Evolutionary conservation across 2,113 vertebrate species (phyloP), one percentile per base, ranked within the genome.

Genomic region (Piaya cayana): DNA sequence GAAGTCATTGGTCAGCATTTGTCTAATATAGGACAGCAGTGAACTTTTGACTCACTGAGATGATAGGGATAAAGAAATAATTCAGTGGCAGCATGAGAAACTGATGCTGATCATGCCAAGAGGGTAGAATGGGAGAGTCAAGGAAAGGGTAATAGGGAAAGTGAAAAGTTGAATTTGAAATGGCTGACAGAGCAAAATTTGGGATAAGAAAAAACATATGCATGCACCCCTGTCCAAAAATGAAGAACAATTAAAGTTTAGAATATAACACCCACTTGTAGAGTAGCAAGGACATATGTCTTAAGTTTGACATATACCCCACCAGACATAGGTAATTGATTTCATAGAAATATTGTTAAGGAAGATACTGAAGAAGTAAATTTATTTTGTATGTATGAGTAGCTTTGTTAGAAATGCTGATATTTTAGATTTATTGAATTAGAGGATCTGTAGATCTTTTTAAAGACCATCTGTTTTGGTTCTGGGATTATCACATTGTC

Each of bases 401-500:
- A 86, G 77, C 64, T 77, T 96, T 94, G 82, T 95, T 92, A 62
- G 47, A 96, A 97, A 93, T 95, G 96, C 86, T 96, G 90, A 95
- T 97, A 96, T 78, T 88, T 86, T 58, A 92, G 80, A 82, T 97
- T 97, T 92, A 86, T 97, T 97, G 96, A 55, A 84, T 82, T 52
- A 83, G 49, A 96, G n/a, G 89, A 92, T 95, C 87, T 94, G 91
- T 92, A 94, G 67, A 97, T 97, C 94, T 93, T 97, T 96, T 91
- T 84, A 94, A 97, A 96, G 95, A 97, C 96, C 97, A 97, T 98
- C 96, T 98, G 97, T 88, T 98, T 89, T 86, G 86, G 64, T 94
- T 92, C 85, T 95, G 89, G 84, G 93, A 94, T 89, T 87, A 74
- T 89, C 96, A 97, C 96, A 96, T 97, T 95, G 77, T 95, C 88